These are phyloP conservation scores for Ostrea denselamellosa DNA, from an alignment of 1,140 invertebrate genomes.

Conservation along the genomic window DNA sequence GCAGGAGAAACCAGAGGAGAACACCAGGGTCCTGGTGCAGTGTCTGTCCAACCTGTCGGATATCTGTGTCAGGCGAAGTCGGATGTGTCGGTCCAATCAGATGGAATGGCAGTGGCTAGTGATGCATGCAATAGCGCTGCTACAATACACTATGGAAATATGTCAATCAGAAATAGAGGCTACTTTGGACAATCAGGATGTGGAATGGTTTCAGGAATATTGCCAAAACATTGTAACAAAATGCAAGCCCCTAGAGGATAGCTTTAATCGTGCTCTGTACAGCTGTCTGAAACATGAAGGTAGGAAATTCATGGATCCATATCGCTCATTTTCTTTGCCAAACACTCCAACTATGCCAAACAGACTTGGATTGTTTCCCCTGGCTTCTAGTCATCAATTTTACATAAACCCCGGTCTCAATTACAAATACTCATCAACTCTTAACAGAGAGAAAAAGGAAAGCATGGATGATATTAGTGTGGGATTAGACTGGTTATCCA, in stretches of 20 bases:
- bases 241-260: constrained; percentile 68
- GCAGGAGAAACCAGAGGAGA: constrained; percentile 70
- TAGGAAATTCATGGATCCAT: constrained; percentile 69
- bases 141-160: constrained; percentile 70
- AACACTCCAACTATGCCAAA: constrained; percentile 63
- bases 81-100: constrained; percentile 72
- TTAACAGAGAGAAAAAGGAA: constrained; percentile 48
- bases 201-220: constrained; percentile 70
- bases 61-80: constrained; percentile 69
- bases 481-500: constrained; percentile 70
- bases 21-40: constrained; percentile 63
- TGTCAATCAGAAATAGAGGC: constrained; percentile 66
- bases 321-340: constrained; percentile 66
- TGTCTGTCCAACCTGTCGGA: constrained; percentile 71
- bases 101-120: constrained; percentile 76
- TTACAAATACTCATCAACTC: constrained; percentile 63
- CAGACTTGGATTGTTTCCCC: constrained; percentile 60
- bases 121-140: constrained; percentile 71
- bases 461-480: constrained; percentile 60
- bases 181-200: constrained; percentile 68
- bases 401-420: constrained; percentile 64
- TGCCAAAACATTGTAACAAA: constrained; percentile 62
- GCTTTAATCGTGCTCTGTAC: constrained; percentile 70
- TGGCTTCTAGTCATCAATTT: constrained; percentile 53
- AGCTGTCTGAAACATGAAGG: constrained; percentile 73